These are phyloP conservation scores for Drosophila kohkoa DNA, from an alignment of 1,140 invertebrate species.

Conservation along the genomic window DNA sequence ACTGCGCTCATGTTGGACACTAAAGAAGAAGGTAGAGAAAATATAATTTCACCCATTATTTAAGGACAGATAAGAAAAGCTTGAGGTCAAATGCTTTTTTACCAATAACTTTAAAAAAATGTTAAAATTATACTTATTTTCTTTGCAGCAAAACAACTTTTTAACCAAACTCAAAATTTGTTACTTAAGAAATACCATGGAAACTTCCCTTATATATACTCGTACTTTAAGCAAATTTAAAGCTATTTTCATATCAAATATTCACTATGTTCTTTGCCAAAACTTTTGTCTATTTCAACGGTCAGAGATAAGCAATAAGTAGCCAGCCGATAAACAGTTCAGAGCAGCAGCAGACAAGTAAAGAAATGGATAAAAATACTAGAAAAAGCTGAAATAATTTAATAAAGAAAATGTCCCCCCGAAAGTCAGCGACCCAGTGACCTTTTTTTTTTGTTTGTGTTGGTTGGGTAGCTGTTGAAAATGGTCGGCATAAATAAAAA, in stretches of 20 bases:
- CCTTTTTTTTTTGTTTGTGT: constrained; percentile 61
- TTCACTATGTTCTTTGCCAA: constrained; percentile 7
- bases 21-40: no score
- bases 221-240: background rate
- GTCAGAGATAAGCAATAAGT: constrained; percentile 63
- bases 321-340: constrained; percentile 39
- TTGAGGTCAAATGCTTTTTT: no score
- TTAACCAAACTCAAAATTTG: background rate
- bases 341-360: background rate
- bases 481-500: constrained; percentile 74
- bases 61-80: no score
- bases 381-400: constrained; percentile 66
- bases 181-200: background rate
- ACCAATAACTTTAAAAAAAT: no score
- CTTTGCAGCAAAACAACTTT: no score
- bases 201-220: no score
- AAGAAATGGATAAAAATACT: constrained; percentile 10
- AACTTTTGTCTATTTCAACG: constrained; percentile 44
- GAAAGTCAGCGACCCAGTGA: constrained; percentile 59
- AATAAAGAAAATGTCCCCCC: constrained; percentile 61
- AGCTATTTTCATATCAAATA: background rate
- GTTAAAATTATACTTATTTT: no score
- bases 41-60: no score
- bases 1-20: no score
- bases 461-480: constrained; percentile 29